Percentiles rank a stretch among this genome's conserved stretches.
Conservation (phyloP, 2,888 invertebrate species). For the Lycocerus yunnanus region DNA sequence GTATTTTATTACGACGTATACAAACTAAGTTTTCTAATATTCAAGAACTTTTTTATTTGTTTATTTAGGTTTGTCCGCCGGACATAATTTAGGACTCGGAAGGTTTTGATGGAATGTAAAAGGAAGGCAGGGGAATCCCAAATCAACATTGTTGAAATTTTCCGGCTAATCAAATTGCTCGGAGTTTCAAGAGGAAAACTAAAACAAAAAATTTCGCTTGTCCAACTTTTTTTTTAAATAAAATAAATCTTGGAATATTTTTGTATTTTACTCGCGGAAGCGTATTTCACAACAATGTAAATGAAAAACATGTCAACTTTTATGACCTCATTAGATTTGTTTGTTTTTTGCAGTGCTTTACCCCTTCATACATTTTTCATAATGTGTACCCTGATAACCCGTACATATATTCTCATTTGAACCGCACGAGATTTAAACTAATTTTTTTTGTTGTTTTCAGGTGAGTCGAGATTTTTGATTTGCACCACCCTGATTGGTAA, state of each 20-base stretch:
- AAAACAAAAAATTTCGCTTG: neutral
- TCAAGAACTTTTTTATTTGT: neutral
- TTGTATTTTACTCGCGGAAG: neutral
- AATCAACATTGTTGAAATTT: neutral
- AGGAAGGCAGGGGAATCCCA: neutral
- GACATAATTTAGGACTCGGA: neutral
- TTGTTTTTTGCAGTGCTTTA: neutral
- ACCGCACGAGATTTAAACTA: neutral
- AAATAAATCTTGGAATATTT: neutral
- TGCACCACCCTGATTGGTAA: neutral
- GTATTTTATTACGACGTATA: neutral
- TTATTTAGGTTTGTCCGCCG: neutral
- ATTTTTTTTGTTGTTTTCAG: neutral
- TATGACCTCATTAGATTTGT: neutral
- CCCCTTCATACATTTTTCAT: neutral
- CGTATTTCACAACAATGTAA: neutral
- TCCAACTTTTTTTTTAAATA: neutral
- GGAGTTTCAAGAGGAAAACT: neutral
- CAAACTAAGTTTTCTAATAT: neutral
- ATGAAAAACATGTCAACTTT: neutral
- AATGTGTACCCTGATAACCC: neutral
- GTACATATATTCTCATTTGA: neutral
- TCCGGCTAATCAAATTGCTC: neutral
- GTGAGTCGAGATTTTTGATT: neutral
- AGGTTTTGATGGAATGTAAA: neutral